Conservation (phyloP, 2,113 vertebrate species). For the Marcusenius ussheri region DNA sequence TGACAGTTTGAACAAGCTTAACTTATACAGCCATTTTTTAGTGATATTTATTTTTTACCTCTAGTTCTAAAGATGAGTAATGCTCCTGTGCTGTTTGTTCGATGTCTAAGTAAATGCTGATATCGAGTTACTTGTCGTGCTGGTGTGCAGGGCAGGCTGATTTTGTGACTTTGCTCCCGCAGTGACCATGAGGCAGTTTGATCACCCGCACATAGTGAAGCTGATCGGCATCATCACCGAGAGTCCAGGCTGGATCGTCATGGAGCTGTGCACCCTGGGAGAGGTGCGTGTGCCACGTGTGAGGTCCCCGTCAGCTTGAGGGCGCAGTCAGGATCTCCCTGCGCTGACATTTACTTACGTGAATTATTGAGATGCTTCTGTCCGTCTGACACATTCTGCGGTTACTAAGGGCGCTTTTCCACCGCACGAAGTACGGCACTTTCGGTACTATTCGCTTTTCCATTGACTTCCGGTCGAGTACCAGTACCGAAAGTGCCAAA, state of each 20-base stretch:
- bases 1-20: background rate
- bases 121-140: background rate
- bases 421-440: no score
- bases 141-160: background rate
- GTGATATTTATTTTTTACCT: background rate
- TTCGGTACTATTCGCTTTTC: no score
- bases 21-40: background rate
- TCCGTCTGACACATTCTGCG: background rate
- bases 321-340: background rate
- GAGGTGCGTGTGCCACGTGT: constrained; percentile 67
- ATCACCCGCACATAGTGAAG: constrained; percentile 96
- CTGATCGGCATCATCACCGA: constrained; percentile 96
- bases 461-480: no score
- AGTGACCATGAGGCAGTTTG: constrained; percentile 99
- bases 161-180: background rate
- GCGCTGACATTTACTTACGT: background rate
- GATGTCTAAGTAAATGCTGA: background rate
- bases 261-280: constrained; percentile 95
- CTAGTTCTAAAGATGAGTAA: background rate
- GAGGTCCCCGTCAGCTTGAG: no score
- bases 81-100: background rate
- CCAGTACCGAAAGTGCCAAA: no score
- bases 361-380: background rate
- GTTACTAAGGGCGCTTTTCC: background rate
- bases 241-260: constrained; percentile 98